Conservation (phyloP, 92 coral and sea anemone genomes). For the Epizoanthus fatuus region DNA sequence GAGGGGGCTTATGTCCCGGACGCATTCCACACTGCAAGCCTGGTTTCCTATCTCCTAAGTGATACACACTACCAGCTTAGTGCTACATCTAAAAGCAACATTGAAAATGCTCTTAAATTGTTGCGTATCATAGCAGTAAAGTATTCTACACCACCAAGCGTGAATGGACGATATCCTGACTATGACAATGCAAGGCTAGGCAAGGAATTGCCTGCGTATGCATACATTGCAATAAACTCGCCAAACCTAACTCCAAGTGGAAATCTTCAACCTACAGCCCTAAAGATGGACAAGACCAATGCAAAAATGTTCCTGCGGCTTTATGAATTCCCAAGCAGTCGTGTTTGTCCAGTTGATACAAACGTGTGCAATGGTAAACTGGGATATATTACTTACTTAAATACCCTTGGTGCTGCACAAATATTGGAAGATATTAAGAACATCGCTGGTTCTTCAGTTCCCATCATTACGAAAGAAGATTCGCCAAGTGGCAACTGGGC, state of each 20-base stretch:
- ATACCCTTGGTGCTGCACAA: slow-evolving; percentile 24
- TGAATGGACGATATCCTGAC: not conserved
- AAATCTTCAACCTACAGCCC: slow-evolving; percentile 2
- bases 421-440: slow-evolving; percentile 16
- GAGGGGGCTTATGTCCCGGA: not conserved
- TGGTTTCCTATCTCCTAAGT: not conserved
- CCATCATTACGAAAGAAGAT: not conserved
- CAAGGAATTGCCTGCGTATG: slow-evolving; percentile 26
- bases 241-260: not conserved
- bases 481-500: slow-evolving; percentile 41
- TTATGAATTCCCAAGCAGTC: not conserved
- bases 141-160: too few relatives aligned
- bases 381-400: not conserved
- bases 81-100: not conserved
- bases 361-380: slow-evolving; percentile 30
- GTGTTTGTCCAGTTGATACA: not conserved
- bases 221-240: slow-evolving; percentile 33
- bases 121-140: too few relatives aligned
- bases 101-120: not conserved
- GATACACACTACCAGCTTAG: not conserved
- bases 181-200: slow-evolving; percentile 2
- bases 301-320: not conserved
- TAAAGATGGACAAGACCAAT: not conserved
- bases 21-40: slow-evolving; percentile 5
- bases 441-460: not conserved